Evolutionary conservation across 2,113 vertebrate species (phyloP).

Genomic region (Eudorcas thomsonii): DNA sequence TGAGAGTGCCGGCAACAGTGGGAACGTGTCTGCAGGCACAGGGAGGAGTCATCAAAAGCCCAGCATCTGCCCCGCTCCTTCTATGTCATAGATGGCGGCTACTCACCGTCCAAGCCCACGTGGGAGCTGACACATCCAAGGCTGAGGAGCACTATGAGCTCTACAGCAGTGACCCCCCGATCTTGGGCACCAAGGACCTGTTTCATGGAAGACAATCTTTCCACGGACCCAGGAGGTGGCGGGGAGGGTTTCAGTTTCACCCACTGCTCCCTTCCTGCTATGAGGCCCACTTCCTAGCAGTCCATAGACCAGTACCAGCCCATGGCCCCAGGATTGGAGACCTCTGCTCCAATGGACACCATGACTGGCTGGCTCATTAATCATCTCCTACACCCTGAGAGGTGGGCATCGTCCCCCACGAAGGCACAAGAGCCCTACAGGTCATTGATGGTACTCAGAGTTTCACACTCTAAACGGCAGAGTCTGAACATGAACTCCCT

Average conservation of each 20-base stretch:
- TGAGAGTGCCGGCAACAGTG: fast-evolving
- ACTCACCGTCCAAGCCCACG: fast-evolving
- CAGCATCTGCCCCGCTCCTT: fast-evolving
- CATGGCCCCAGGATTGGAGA: background rate
- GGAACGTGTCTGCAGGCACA: fast-evolving
- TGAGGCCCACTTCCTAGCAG: background rate
- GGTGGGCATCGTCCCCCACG: background rate
- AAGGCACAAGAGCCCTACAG: background rate
- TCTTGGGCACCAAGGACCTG: background rate
- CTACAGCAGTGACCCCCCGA: background rate
- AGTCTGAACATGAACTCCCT: background rate
- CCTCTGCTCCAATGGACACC: background rate
- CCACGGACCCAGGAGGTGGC: background rate
- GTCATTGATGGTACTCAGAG: background rate
- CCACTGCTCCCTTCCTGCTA: background rate
- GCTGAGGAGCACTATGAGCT: fast-evolving
- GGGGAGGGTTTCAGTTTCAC: background rate
- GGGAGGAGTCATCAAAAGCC: too few relatives aligned
- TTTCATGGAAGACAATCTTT: background rate
- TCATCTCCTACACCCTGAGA: fast-evolving
- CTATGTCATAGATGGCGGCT: fast-evolving
- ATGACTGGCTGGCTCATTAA: fast-evolving
- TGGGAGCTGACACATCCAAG: fast-evolving
- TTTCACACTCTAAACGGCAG: background rate
- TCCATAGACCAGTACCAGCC: background rate